These are phyloP conservation scores for Vulpes vulpes DNA, from an alignment of 2,113 vertebrate species.

Conservation along the genomic window DNA sequence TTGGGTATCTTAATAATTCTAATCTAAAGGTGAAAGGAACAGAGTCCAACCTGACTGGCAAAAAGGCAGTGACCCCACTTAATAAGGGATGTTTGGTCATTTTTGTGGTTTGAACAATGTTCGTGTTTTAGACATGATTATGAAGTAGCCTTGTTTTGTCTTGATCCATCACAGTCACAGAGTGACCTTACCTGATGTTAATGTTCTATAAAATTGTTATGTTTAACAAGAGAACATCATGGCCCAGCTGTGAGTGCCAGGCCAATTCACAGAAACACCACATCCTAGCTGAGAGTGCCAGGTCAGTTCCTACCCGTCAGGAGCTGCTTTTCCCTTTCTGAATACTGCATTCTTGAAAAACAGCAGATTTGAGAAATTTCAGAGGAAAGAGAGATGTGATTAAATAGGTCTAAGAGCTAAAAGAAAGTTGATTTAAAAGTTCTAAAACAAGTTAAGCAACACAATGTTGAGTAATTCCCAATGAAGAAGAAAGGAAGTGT, in stretches of 20 bases:
- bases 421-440: neutral
- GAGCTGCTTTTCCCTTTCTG: neutral
- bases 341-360: neutral
- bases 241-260: neutral
- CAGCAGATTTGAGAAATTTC: neutral
- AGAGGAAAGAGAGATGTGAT: neutral
- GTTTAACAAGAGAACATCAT: neutral
- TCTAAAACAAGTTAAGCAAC: neutral
- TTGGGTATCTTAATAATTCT: neutral
- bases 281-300: neutral
- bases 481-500: neutral
- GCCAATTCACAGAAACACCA: neutral
- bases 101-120: neutral
- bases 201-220: neutral
- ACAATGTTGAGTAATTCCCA: neutral
- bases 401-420: neutral
- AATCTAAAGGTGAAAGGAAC: neutral
- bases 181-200: neutral
- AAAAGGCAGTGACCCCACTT: neutral
- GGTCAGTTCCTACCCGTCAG: neutral
- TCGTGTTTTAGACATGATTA: neutral
- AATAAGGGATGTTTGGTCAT: neutral
- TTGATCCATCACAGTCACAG: neutral
- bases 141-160: neutral
- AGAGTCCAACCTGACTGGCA: neutral